Evolutionary conservation across 2,113 vertebrate genomes (phyloP).

Genomic region (Abramis brama): DNA sequence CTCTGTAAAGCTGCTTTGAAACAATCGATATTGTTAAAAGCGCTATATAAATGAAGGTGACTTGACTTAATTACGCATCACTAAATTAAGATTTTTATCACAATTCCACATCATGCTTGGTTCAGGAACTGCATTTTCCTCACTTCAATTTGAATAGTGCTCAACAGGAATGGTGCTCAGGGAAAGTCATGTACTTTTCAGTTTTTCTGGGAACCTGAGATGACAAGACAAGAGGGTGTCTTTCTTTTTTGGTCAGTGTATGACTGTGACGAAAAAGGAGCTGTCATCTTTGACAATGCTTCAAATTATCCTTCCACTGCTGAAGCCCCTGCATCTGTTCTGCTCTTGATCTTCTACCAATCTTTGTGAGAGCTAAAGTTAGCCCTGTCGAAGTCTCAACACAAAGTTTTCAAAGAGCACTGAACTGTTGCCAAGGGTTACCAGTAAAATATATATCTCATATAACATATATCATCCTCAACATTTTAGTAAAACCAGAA

Average conservation of each 20-base stretch:
- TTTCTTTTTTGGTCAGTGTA: conserved; percentile 20
- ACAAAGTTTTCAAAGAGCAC: neutral
- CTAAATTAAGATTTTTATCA: neutral
- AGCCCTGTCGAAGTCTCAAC: conserved; percentile 12
- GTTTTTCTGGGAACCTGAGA: neutral
- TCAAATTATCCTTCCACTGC: neutral
- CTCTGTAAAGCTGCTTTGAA: no score
- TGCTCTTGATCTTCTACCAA: conserved; percentile 26
- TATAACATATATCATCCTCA: neutral
- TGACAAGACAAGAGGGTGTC: neutral
- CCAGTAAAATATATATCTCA: conserved; percentile 1
- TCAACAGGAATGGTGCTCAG: neutral
- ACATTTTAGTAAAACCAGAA: neutral
- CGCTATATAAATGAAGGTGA: no score
- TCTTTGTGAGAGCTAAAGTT: conserved; percentile 19
- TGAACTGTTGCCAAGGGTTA: conserved; percentile 17
- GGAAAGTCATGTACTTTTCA: neutral
- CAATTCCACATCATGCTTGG: neutral
- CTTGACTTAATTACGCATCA: neutral
- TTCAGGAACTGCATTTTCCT: neutral
- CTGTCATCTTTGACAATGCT: conserved; percentile 19
- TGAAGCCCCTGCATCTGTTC: conserved; percentile 6
- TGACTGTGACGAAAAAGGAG: neutral
- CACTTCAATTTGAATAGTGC: neutral
- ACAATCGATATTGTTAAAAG: no score